Percentiles rank a stretch among this genome's conserved stretches.
These are phyloP conservation scores for Bufo gargarizans DNA, from an alignment of 2,113 vertebrate species.

Conservation along the genomic window DNA sequence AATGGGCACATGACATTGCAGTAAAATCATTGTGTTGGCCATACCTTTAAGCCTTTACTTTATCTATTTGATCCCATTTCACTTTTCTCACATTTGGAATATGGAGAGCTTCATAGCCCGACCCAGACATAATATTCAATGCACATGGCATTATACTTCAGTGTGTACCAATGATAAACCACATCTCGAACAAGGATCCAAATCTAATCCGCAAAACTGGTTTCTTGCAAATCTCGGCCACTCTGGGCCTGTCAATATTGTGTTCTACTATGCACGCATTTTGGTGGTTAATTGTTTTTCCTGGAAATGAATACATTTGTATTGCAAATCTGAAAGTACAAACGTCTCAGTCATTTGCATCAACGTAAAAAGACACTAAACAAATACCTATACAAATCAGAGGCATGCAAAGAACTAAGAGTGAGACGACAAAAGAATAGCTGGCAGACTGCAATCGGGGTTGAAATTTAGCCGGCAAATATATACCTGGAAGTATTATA, in stretches of 20 bases:
- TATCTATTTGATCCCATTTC: too few relatives aligned
- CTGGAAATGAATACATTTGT: constrained; percentile 19
- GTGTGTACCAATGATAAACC: not conserved
- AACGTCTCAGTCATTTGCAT: constrained; percentile 34
- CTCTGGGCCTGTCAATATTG: not conserved
- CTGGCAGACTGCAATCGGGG: not conserved
- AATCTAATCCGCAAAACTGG: not conserved
- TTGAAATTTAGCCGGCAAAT: not conserved
- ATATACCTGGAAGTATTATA: not conserved
- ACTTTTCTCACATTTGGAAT: not conserved
- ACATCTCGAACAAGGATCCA: not conserved
- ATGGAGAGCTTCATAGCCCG: not conserved
- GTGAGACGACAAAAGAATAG: not conserved
- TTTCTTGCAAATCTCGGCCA: not conserved
- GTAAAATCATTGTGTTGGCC: too few relatives aligned
- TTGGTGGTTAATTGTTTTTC: not conserved
- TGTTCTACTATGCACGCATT: not conserved
- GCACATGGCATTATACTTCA: not conserved
- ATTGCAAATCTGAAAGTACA: constrained; percentile 40
- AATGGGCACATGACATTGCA: too few relatives aligned
- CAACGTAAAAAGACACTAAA: not conserved
- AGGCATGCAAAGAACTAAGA: constrained; percentile 9
- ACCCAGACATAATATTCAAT: not conserved
- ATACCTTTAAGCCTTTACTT: too few relatives aligned
- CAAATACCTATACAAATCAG: constrained; percentile 16